Conservation (phyloP, 2,888 invertebrate species). For the Escarpia spicata region DNA sequence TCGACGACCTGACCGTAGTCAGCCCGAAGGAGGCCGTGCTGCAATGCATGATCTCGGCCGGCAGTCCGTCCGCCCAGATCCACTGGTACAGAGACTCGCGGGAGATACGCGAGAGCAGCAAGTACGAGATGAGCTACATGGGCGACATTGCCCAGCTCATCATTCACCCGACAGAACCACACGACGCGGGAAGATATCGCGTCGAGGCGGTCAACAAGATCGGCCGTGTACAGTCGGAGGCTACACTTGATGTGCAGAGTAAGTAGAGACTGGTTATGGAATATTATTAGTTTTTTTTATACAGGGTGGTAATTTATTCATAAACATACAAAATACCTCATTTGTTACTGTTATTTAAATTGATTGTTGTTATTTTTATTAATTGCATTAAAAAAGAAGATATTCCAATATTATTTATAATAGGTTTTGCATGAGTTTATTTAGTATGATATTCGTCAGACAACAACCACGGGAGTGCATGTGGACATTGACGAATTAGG, state of each 20-base stretch:
- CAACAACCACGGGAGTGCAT: neutral
- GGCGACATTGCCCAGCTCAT: slow-evolving; percentile 71
- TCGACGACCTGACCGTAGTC: slow-evolving; percentile 39
- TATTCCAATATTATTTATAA: neutral
- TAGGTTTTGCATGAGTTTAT: neutral
- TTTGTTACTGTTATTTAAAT: neutral
- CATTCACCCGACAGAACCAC: slow-evolving; percentile 76
- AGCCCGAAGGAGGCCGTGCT: slow-evolving; percentile 38
- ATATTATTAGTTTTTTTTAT: too few species aligned
- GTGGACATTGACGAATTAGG: neutral
- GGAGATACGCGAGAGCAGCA: slow-evolving; percentile 60
- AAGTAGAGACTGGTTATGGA: slow-evolving; percentile 28
- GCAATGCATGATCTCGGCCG: slow-evolving; percentile 41
- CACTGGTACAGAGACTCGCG: slow-evolving; percentile 40
- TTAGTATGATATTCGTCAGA: neutral
- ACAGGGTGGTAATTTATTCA: too few species aligned
- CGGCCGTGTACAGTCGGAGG: slow-evolving; percentile 76
- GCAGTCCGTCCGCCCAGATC: slow-evolving; percentile 44
- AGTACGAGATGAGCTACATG: slow-evolving; percentile 35
- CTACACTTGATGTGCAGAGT: slow-evolving; percentile 74
- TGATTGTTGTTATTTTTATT: neutral
- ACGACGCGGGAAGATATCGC: slow-evolving; percentile 81
- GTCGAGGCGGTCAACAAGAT: slow-evolving; percentile 76
- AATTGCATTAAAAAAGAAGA: neutral
- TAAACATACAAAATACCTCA: too few species aligned